phyloP scores from a whole-genome alignment of 1,140 invertebrate genomes.

The Oryzaephilus surinamensis region DNA sequence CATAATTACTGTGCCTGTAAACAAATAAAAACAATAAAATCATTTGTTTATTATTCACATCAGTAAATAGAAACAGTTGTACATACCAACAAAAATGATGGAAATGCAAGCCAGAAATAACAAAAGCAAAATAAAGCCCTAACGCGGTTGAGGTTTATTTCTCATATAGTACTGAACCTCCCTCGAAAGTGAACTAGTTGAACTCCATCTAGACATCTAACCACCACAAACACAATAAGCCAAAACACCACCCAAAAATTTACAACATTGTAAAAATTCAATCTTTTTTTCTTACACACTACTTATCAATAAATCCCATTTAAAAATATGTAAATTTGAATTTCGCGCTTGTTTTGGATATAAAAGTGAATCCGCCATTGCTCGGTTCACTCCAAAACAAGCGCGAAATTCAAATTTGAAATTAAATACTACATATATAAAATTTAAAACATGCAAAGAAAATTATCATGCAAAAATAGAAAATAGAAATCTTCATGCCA shows the following conservation, averaged over 20 bases:
- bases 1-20: too few relatives aligned
- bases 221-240: slow-evolving; percentile 26
- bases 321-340: too few relatives aligned
- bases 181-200: slow-evolving; percentile 48
- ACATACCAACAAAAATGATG: slow-evolving; percentile 2
- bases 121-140: slow-evolving; percentile 9
- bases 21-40: too few relatives aligned
- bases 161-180: slow-evolving; percentile 49
- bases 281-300: too few relatives aligned
- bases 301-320: too few relatives aligned
- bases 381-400: too few relatives aligned
- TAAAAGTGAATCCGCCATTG: too few relatives aligned
- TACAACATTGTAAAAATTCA: too few relatives aligned
- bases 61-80: neutral
- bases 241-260: slow-evolving; percentile 10
- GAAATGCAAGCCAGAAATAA: slow-evolving; percentile 7
- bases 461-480: neutral
- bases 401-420: too few relatives aligned
- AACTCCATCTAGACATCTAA: slow-evolving; percentile 53
- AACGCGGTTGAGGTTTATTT: slow-evolving; percentile 17
- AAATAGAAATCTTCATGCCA: slow-evolving; percentile 8
- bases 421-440: slow-evolving; percentile 2
- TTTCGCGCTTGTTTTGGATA: too few relatives aligned
- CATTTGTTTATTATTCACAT: too few relatives aligned
- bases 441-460: neutral